A percentile compares a stretch with the other conserved stretches of the same genome.
These are phyloP conservation scores for Amphilophus citrinellus DNA, from an alignment of 2,113 vertebrate genomes.

Conservation along the genomic window DNA sequence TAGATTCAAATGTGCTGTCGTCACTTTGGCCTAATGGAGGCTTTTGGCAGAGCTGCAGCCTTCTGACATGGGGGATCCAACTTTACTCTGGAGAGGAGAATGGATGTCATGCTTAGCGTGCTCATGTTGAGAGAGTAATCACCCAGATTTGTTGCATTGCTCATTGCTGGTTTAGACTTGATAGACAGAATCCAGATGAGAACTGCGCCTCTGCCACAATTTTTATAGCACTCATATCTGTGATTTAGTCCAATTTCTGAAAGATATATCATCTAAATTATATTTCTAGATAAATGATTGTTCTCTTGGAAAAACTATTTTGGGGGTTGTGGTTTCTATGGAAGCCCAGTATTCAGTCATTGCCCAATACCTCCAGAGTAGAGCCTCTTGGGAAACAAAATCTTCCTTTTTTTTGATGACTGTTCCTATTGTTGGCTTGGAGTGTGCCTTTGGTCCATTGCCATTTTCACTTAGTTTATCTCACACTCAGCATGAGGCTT, in stretches of 20 bases:
- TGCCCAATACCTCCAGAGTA: slow-evolving; percentile 55
- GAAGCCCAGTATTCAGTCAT: slow-evolving; percentile 36
- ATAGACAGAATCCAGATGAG: slow-evolving; percentile 49
- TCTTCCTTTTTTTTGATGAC: slow-evolving; percentile 54
- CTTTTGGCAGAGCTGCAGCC: slow-evolving; percentile 42
- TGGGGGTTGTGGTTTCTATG: slow-evolving; percentile 63
- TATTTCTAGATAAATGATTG: slow-evolving; percentile 46
- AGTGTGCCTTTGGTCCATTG: slow-evolving; percentile 55
- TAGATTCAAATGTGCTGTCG: slow-evolving; percentile 67
- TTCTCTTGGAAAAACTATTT: slow-evolving; percentile 46
- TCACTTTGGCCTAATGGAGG: slow-evolving; percentile 51
- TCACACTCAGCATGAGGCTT: slow-evolving; percentile 55
- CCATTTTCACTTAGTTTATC: slow-evolving; percentile 69
- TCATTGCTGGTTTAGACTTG: not conserved
- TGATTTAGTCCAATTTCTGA: slow-evolving; percentile 42
- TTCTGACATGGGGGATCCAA: slow-evolving; percentile 39
- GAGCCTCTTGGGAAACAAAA: slow-evolving; percentile 45
- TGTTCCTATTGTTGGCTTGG: slow-evolving; percentile 51
- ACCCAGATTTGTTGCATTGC: slow-evolving; percentile 25
- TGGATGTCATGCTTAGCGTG: slow-evolving; percentile 32
- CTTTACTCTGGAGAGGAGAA: slow-evolving; percentile 30
- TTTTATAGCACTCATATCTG: slow-evolving; percentile 19
- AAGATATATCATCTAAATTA: slow-evolving; percentile 52
- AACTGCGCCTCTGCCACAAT: slow-evolving; percentile 17
- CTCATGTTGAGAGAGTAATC: slow-evolving; percentile 36